phyloP scores from a whole-genome alignment of 2,888 invertebrate genomes.

The Sipha maydis region DNA sequence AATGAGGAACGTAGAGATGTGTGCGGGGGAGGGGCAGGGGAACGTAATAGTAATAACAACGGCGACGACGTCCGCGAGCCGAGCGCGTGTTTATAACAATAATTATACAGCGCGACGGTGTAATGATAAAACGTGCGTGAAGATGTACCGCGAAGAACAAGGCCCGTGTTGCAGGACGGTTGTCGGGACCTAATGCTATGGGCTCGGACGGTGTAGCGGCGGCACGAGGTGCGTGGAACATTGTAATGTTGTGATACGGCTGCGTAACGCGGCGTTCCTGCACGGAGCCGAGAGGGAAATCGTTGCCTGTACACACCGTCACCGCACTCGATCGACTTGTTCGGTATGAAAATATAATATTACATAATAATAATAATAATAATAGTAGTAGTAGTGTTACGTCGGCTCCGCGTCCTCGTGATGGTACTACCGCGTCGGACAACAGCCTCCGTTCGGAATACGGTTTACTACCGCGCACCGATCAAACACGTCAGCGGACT shows the following conservation, averaged over 20 bases:
- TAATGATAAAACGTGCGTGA: constrained; percentile 55
- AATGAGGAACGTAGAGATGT: background rate
- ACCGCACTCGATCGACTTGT: background rate
- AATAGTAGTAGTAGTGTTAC: background rate
- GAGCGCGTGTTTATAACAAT: background rate
- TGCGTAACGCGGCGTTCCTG: background rate
- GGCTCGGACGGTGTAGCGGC: background rate
- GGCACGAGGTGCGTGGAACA: background rate
- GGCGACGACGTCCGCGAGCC: background rate
- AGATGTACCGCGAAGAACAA: constrained; percentile 23
- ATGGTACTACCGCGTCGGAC: background rate
- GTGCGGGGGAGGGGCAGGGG: too few relatives aligned
- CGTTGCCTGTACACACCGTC: background rate
- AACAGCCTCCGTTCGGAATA: constrained; percentile 1
- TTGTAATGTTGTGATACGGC: background rate
- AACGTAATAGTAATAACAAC: too few relatives aligned
- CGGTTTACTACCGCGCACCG: background rate
- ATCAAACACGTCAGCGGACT: background rate
- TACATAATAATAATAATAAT: background rate
- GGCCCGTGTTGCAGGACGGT: background rate
- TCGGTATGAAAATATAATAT: background rate
- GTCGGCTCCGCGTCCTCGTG: background rate
- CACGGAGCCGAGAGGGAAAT: background rate
- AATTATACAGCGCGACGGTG: constrained; percentile 41
- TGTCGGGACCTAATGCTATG: constrained; percentile 34